These are phyloP conservation scores for Piezodorus guildinii DNA, from an alignment of 1,140 invertebrate species.

Conservation along the genomic window DNA sequence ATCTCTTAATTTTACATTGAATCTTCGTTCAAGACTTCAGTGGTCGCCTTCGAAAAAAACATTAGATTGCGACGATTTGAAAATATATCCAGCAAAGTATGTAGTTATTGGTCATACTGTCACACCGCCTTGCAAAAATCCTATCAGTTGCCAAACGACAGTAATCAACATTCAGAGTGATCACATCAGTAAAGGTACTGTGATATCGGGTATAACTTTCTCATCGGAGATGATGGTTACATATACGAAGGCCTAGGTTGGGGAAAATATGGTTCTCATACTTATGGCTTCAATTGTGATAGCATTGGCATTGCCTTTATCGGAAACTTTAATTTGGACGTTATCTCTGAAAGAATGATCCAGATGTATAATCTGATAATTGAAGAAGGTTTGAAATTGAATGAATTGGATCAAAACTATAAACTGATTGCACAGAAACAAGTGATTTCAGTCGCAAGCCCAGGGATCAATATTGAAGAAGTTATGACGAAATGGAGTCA, in stretches of 20 bases:
- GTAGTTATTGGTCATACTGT: too few relatives aligned
- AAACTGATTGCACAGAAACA: conserved; percentile 4
- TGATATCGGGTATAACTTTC: too few relatives aligned
- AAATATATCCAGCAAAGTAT: conserved; percentile 49
- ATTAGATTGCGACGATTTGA: too few relatives aligned
- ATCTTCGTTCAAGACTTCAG: too few relatives aligned
- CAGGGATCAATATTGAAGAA: background rate
- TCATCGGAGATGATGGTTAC: conserved; percentile 54
- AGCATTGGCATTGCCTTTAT: conserved; percentile 53
- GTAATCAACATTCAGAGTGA: too few relatives aligned
- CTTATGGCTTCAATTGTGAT: conserved; percentile 48
- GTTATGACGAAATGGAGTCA: conserved; percentile 1
- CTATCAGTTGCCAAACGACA: too few relatives aligned
- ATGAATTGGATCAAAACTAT: background rate
- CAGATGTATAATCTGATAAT: conserved; percentile 28
- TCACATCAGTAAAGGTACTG: too few relatives aligned
- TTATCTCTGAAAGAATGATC: conserved; percentile 30
- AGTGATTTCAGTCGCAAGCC: background rate
- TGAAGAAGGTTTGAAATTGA: conserved; percentile 1
- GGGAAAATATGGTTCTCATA: conserved; percentile 49
- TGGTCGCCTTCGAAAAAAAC: too few relatives aligned
- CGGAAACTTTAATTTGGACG: conserved; percentile 37
- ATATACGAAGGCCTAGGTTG: conserved; percentile 60
- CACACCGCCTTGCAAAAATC: too few relatives aligned
- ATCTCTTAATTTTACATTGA: too few relatives aligned